Conservation (phyloP, 2,797 vertebrate genomes). For the Arnoldichthys spilopterus region DNA sequence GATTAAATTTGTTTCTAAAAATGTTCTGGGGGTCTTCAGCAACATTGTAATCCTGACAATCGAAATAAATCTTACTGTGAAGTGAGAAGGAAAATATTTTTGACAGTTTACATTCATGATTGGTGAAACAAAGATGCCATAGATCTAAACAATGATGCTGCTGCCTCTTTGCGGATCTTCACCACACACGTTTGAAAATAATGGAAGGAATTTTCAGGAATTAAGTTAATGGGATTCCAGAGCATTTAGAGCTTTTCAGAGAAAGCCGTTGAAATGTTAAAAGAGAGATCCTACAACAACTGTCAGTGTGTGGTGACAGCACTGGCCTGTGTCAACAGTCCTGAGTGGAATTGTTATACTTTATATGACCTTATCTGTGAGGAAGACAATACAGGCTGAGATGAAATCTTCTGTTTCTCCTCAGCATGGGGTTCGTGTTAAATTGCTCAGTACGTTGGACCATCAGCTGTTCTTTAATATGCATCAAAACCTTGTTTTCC, state of each 20-base stretch:
- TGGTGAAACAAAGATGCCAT: constrained; percentile 12
- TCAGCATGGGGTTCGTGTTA: neutral
- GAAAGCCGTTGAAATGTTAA: constrained; percentile 21
- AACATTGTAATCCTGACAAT: constrained; percentile 26
- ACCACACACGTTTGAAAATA: constrained; percentile 32
- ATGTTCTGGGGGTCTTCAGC: too few species aligned
- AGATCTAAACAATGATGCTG: constrained; percentile 22
- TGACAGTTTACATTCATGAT: constrained; percentile 34
- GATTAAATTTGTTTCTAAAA: too few species aligned
- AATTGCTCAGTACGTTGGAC: constrained; percentile 5
- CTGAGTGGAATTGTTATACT: neutral
- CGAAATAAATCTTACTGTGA: constrained; percentile 25
- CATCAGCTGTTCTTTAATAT: constrained; percentile 11
- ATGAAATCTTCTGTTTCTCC: constrained; percentile 14
- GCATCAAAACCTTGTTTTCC: constrained; percentile 26
- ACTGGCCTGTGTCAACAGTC: neutral
- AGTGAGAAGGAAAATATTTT: constrained; percentile 34
- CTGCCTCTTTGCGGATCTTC: constrained; percentile 17
- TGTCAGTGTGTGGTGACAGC: constrained; percentile 6
- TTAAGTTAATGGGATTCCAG: constrained; percentile 37
- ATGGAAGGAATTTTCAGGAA: constrained; percentile 42
- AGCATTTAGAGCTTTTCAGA: constrained; percentile 22
- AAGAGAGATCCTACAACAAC: constrained; percentile 15
- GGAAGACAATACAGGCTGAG: neutral
- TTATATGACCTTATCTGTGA: neutral